Evolutionary conservation across 2,113 vertebrate species (phyloP), one percentile per base, ranked within the genome.

Genomic region (Sylvietta virens): DNA sequence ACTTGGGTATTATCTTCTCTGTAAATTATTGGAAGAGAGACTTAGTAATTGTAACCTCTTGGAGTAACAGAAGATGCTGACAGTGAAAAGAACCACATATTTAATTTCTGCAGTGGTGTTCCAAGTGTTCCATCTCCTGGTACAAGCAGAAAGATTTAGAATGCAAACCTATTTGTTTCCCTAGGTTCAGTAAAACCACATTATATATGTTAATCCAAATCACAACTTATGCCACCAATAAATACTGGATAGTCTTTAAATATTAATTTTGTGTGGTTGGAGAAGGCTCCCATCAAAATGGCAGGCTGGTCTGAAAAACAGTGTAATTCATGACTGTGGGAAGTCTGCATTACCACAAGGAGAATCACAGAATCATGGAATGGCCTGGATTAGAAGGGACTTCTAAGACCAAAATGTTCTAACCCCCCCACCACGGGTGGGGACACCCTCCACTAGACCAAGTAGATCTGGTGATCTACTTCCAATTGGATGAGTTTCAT

Each of bases 341-440:
- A 73, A 22, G 45, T 47, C 33, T 45, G 31, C 13, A 37, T 69
- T 51, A 76, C 28, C 20, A 48, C 39, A 70, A 13, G 5, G 17
- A 73, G 16, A 62, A n/a, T 26, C 33, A 69, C 1, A n/a, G 72
- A 60, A 47, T 15, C 23, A 40, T 7, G 26, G 20, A 79, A 79
- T 18, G 16, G 48, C 13, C 35, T 40, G 30, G n/a, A 45, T 48
- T 40, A 21, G 13, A 62, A 47, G 24, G 16, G 21, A 21, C 23
- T 39, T 78, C 11, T 54, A 87, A 47, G 1, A 35, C 10, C 56
- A 70, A 14, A 13, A 26, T n/a, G 7, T 44, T 69, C 17, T 35
- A 61, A 47, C 0, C 3, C 17, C 11, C 5, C 30, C 27, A 21
- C 17, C 4, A 1, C 16, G 17, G 20, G 10, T 0, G 1, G 30